Evolutionary conservation across 2,888 invertebrate species (phyloP).

Genomic region (Piscicola geometra): DNA sequence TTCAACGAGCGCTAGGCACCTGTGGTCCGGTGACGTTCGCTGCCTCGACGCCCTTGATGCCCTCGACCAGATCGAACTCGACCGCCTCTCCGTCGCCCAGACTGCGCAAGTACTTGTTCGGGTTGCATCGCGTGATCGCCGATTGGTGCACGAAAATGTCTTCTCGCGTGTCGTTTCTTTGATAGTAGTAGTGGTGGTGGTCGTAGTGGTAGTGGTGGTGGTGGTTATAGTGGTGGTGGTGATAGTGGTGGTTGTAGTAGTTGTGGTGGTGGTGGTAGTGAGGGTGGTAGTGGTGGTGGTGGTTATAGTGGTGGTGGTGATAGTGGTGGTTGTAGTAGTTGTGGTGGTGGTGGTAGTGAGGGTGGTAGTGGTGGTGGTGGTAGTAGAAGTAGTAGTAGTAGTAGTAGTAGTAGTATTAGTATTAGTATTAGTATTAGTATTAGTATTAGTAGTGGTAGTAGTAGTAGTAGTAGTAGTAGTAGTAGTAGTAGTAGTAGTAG

Average conservation of each 20-base stretch:
- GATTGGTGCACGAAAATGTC: constrained; percentile 55
- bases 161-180: constrained; percentile 34
- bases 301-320: not conserved
- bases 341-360: not conserved
- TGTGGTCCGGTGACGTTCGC: constrained; percentile 93
- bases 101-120: constrained; percentile 91
- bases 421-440: not conserved
- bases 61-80: constrained; percentile 93
- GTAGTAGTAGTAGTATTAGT: not conserved
- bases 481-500: no score
- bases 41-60: constrained; percentile 70
- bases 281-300: no score
- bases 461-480: no score
- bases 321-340: not conserved
- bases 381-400: not conserved
- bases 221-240: no score
- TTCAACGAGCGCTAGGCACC: constrained; percentile 58
- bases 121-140: constrained; percentile 93
- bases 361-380: constrained; percentile 1
- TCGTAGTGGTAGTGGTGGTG: no score
- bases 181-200: no score
- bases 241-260: no score
- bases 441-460: not conserved
- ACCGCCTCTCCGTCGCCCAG: constrained; percentile 95
- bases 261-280: no score